Percentiles rank a stretch among this genome's conserved stretches.
Conservation (phyloP, 2,888 invertebrate genomes). For the Lumbricus terrestris region DNA sequence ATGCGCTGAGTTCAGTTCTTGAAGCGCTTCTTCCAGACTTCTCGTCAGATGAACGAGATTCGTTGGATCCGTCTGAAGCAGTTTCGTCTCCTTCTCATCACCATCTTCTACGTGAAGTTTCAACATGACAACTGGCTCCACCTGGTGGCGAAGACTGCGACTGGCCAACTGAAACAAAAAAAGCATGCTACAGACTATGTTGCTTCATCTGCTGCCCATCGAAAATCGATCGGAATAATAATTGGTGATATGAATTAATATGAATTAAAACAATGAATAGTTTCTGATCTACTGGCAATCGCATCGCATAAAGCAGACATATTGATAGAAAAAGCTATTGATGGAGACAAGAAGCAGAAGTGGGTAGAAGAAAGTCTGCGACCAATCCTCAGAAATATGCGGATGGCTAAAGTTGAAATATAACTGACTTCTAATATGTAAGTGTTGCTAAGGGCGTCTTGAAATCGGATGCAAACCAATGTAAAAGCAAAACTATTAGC, state of each 20-base stretch:
- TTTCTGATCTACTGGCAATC: too few relatives aligned
- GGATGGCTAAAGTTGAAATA: too few relatives aligned
- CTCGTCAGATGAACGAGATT: conserved; percentile 68
- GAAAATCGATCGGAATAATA: neutral
- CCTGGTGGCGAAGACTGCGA: conserved; percentile 50
- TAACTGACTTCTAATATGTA: too few relatives aligned
- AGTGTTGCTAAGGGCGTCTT: too few relatives aligned
- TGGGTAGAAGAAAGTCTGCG: too few relatives aligned
- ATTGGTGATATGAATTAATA: neutral
- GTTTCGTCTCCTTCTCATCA: conserved; percentile 42
- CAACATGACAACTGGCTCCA: conserved; percentile 48
- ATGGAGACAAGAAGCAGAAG: too few relatives aligned
- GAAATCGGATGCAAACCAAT: too few relatives aligned
- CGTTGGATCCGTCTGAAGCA: conserved; percentile 65
- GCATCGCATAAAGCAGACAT: too few relatives aligned
- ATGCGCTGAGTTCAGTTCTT: conserved; percentile 66
- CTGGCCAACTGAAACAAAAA: conserved; percentile 49
- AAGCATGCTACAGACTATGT: too few relatives aligned
- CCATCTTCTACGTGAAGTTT: conserved; percentile 50
- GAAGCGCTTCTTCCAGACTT: conserved; percentile 67
- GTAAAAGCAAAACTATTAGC: too few relatives aligned
- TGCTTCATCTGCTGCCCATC: neutral
- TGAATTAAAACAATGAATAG: neutral
- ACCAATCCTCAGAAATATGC: too few relatives aligned
- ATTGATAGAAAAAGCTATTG: too few relatives aligned